Percentiles rank a stretch among this genome's conserved stretches.
phyloP scores from a whole-genome alignment of 23 tunicate species.

The Ascidia mentula region DNA sequence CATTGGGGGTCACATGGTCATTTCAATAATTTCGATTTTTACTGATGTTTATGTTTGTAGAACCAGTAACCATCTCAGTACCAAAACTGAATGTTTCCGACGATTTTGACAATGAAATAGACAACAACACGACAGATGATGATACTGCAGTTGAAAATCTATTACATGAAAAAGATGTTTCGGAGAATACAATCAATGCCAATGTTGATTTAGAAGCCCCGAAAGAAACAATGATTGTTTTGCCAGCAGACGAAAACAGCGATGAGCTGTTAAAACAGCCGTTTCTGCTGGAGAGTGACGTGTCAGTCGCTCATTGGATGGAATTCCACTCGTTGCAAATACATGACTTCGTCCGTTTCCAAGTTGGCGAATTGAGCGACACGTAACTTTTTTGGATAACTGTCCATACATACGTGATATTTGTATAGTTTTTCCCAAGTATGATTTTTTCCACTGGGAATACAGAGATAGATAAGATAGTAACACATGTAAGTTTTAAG shows the following conservation, averaged over 20 bases:
- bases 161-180: background rate
- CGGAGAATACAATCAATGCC: background rate
- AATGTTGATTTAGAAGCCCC: background rate
- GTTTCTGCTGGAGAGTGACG: constrained; percentile 62
- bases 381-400: too few relatives aligned
- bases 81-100: too few relatives aligned
- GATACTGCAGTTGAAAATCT: background rate
- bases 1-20: too few relatives aligned
- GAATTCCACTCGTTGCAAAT: constrained; percentile 33
- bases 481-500: too few relatives aligned
- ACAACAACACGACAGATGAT: background rate
- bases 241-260: constrained; percentile 18
- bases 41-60: too few relatives aligned
- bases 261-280: constrained; percentile 56
- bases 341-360: constrained; percentile 58
- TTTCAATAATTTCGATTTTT: too few relatives aligned
- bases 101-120: background rate
- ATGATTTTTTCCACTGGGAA: too few relatives aligned
- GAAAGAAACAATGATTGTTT: background rate
- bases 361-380: constrained; percentile 47
- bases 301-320: constrained; percentile 77
- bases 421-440: too few relatives aligned
- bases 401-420: too few relatives aligned
- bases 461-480: too few relatives aligned
- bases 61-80: too few relatives aligned